Conservation (phyloP, 2,888 invertebrate species). For the Drosophila melanosoma region DNA sequence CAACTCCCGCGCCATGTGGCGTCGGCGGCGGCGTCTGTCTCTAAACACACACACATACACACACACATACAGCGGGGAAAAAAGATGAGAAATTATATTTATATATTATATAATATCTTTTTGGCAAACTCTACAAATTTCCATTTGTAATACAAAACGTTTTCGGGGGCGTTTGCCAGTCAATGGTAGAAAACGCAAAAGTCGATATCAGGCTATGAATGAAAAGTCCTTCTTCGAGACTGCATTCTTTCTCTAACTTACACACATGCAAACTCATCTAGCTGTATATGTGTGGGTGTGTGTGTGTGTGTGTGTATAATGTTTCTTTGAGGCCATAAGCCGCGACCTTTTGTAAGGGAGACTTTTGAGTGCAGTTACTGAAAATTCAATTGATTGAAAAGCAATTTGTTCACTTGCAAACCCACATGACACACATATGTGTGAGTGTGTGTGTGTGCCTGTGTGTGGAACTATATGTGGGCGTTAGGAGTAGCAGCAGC, state of each 20-base stretch:
- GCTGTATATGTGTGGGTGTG: conserved; percentile 22
- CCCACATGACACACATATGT: conserved; percentile 42
- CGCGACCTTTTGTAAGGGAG: conserved; percentile 45
- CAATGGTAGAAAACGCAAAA: conserved; percentile 57
- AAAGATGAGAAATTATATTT: conserved; percentile 1
- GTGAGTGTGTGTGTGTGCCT: not conserved
- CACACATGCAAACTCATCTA: not conserved
- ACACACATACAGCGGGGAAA: not conserved
- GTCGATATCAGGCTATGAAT: conserved; percentile 56
- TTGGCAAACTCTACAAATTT: conserved; percentile 72
- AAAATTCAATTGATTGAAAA: conserved; percentile 78
- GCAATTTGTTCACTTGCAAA: conserved; percentile 63
- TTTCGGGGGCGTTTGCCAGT: conserved; percentile 74
- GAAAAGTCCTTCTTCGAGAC: conserved; percentile 38
- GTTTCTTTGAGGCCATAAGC: conserved; percentile 42
- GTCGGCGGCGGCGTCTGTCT: conserved; percentile 40
- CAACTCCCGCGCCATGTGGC: conserved; percentile 62
- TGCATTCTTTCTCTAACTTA: conserved; percentile 1
- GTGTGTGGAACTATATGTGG: conserved; percentile 21
- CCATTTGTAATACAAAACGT: conserved; percentile 76
- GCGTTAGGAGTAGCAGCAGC: conserved; percentile 15
- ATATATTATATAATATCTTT: conserved; percentile 54
- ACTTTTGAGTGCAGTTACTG: conserved; percentile 78
- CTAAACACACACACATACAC: not conserved
- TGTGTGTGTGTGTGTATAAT: conserved; percentile 55